A percentile compares a stretch with the other conserved stretches of the same genome.
phyloP scores from a whole-genome alignment of 2,113 vertebrate genomes.

The Silurus asotus region DNA sequence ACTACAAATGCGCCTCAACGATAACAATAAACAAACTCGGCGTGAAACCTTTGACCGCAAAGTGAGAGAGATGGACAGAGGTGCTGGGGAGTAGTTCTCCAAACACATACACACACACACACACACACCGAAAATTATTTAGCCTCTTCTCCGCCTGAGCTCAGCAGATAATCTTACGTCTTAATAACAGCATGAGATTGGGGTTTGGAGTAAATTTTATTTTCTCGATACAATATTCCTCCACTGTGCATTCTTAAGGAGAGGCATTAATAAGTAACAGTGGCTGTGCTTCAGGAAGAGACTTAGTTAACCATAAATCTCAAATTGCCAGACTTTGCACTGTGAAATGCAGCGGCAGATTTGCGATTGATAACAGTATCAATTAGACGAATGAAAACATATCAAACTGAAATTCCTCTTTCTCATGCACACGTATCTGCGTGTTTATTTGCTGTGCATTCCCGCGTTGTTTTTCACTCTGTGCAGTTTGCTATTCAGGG shows the following conservation, averaged over 20 bases:
- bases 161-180: constrained; percentile 36
- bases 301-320: constrained; percentile 36
- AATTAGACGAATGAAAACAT: not conserved
- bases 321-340: constrained; percentile 40
- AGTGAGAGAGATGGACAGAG: constrained; percentile 4
- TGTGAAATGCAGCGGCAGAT: constrained; percentile 9
- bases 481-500: constrained; percentile 42
- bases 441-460: not conserved
- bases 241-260: constrained; percentile 5
- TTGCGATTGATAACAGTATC: constrained; percentile 11
- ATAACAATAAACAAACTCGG: constrained; percentile 53
- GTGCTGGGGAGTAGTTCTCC: constrained; percentile 16
- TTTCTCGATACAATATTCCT: not conserved
- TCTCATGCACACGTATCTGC: constrained; percentile 11
- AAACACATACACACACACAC: constrained; percentile 4
- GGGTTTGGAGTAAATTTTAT: constrained; percentile 14
- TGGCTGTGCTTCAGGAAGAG: constrained; percentile 28
- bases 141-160: constrained; percentile 27
- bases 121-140: constrained; percentile 35
- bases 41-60: constrained; percentile 42
- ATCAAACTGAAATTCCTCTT: not conserved
- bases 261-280: constrained; percentile 49
- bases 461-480: constrained; percentile 14
- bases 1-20: constrained; percentile 39
- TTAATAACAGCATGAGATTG: constrained; percentile 28